Evolutionary conservation across 2,797 vertebrate species (phyloP), one percentile per base, ranked within the genome.

Genomic region (Ambastaia sidthimunki): DNA sequence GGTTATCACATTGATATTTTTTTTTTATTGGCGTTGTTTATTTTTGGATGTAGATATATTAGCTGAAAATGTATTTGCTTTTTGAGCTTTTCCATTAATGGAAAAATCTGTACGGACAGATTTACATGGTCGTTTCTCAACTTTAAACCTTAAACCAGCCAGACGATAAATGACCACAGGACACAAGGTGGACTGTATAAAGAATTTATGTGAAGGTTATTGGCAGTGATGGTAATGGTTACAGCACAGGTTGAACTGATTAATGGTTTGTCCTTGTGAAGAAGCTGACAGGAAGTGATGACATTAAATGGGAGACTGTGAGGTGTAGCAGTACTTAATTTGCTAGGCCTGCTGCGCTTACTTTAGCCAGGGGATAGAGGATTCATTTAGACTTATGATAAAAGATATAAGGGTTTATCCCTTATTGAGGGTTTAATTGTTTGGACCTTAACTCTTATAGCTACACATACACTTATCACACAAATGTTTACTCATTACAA

Each of bases 51-150:
- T 18, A 7, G n/a, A 12, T 76, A 7, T 77, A 19, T 57, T 44
- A 18, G 75, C 52, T 18, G 65, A 63, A 44, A 57, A 77, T 47
- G 16, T 57, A 28, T 57, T 21, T 28, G 15, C 21, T 37, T 34
- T 7, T 67, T 21, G 74, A 55, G 55, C 31, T 67, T 19, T 44
- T 65, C 15, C 12, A 13, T n/a, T 1, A 3, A 7, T 15, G 23
- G 50, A 28, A 68, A 68, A 28, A 68, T 55, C 63, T 55, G 48
- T 11, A 6, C 12, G 23, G 13, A n/a, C 21, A 47, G 63, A 28
- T 21, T 65, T 66, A 76, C 15, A 12, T 3, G 11, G 21, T 1
- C 25, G 10, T 68, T 76, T 21, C 31, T 67, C 31, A 18, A 6
- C 74, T 57, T 21, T 52, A 55, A 66, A 31, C 28, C n/a, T 41